A percentile compares a stretch with the other conserved stretches of the same genome.
Conservation (phyloP, 1,140 invertebrate species). For the Eurytemora carolleeae region DNA sequence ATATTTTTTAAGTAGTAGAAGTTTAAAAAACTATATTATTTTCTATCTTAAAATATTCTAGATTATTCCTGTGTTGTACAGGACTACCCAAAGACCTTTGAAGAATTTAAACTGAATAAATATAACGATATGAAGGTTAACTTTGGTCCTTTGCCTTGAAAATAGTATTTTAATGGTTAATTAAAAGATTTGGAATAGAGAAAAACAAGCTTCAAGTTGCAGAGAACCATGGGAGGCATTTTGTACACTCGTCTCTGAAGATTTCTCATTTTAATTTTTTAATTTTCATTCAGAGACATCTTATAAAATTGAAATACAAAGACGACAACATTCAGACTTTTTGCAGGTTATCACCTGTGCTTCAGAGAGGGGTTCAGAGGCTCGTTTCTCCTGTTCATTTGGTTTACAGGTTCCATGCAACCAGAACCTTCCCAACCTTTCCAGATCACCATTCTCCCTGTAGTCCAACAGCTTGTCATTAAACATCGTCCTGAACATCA, state of each 20-base stretch:
- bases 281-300: neutral
- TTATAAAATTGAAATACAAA: neutral
- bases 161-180: neutral
- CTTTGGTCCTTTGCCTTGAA: too few relatives aligned
- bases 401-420: slow-evolving; percentile 91
- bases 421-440: slow-evolving; percentile 45
- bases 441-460: slow-evolving; percentile 59
- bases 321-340: neutral
- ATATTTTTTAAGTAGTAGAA: too few relatives aligned
- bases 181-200: neutral
- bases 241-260: too few relatives aligned
- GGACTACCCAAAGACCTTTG: too few relatives aligned
- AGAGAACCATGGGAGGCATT: too few relatives aligned
- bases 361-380: slow-evolving; percentile 56
- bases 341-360: slow-evolving; percentile 2
- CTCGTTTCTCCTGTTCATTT: slow-evolving; percentile 38
- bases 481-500: slow-evolving; percentile 42
- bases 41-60: too few relatives aligned
- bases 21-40: too few relatives aligned
- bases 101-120: too few relatives aligned
- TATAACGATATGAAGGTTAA: too few relatives aligned
- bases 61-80: too few relatives aligned
- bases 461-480: slow-evolving; percentile 84
- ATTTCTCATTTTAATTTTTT: too few relatives aligned
- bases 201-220: neutral